Percentiles rank a stretch among this genome's conserved stretches.
These are phyloP conservation scores for Euleptes europaea DNA, from an alignment of 2,113 vertebrate genomes.

Conservation along the genomic window DNA sequence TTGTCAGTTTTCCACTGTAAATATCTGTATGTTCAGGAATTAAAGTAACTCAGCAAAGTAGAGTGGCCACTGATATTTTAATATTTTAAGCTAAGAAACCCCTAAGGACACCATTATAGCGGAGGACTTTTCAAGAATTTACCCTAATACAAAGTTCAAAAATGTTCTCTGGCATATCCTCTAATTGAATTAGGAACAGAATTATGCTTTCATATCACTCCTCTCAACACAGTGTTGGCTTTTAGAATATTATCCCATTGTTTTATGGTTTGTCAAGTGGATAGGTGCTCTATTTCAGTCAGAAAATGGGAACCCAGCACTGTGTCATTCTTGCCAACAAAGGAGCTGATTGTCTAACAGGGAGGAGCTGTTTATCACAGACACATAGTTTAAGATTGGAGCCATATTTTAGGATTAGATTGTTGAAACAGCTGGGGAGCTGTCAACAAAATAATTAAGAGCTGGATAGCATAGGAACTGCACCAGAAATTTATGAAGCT, in stretches of 20 bases:
- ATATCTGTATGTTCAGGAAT: conserved; percentile 4
- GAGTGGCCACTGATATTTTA: background rate
- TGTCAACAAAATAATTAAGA: too few relatives aligned
- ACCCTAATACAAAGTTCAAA: conserved; percentile 20
- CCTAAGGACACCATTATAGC: background rate
- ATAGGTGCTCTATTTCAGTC: background rate
- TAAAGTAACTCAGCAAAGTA: conserved; percentile 30
- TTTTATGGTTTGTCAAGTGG: background rate
- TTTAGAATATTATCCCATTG: background rate
- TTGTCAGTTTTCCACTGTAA: background rate
- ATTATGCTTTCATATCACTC: background rate
- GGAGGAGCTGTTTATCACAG: too few relatives aligned
- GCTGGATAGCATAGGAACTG: too few relatives aligned
- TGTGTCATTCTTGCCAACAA: too few relatives aligned
- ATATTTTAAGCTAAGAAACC: conserved; percentile 22
- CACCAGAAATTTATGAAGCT: too few relatives aligned
- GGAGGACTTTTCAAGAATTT: background rate
- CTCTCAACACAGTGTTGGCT: background rate
- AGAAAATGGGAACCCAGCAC: background rate
- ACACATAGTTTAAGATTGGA: too few relatives aligned
- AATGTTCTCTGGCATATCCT: conserved; percentile 9
- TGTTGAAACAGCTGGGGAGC: too few relatives aligned
- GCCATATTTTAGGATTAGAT: too few relatives aligned
- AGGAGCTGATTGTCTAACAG: too few relatives aligned
- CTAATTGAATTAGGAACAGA: conserved; percentile 18